phyloP scores from a whole-genome alignment of 2,797 vertebrate species.

The Pachyuromys duprasi region DNA sequence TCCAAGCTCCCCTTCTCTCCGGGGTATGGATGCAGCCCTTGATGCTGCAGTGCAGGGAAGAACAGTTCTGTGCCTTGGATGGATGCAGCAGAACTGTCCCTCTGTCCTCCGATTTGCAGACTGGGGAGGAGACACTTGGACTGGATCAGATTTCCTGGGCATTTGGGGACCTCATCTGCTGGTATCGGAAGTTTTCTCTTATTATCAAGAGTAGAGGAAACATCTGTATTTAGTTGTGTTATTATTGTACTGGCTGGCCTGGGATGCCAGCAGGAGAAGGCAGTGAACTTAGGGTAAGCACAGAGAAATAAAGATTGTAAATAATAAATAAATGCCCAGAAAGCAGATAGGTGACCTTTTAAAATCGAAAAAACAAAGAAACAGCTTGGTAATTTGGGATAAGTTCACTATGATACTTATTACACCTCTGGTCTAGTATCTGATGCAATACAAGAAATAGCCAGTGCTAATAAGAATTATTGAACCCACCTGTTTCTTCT shows the following conservation, averaged over 20 bases:
- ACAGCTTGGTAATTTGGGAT: slow-evolving; percentile 66
- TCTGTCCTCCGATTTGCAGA: background rate
- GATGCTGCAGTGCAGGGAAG: background rate
- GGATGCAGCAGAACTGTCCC: background rate
- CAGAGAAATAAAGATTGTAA: background rate
- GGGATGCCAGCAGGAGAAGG: slow-evolving; percentile 55
- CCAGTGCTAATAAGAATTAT: slow-evolving; percentile 64
- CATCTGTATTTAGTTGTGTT: slow-evolving; percentile 59
- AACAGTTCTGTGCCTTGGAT: background rate
- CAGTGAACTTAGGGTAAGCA: slow-evolving; percentile 13
- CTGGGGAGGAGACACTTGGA: slow-evolving; percentile 9
- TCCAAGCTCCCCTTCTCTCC: slow-evolving; percentile 38
- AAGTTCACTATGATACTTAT: slow-evolving; percentile 78
- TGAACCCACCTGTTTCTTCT: slow-evolving; percentile 70
- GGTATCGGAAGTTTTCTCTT: slow-evolving; percentile 48
- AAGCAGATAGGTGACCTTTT: slow-evolving; percentile 42
- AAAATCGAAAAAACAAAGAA: slow-evolving; percentile 4
- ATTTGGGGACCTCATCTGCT: background rate
- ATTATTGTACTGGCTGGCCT: background rate
- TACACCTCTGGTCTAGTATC: slow-evolving; percentile 71
- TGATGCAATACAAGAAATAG: slow-evolving; percentile 68
- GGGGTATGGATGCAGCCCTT: slow-evolving; percentile 7
- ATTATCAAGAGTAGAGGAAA: slow-evolving; percentile 69
- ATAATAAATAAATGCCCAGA: background rate
- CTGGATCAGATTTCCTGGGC: background rate